Evolutionary conservation across 2,113 vertebrate genomes (phyloP).

Genomic region (Cynopterus brachyotis): DNA sequence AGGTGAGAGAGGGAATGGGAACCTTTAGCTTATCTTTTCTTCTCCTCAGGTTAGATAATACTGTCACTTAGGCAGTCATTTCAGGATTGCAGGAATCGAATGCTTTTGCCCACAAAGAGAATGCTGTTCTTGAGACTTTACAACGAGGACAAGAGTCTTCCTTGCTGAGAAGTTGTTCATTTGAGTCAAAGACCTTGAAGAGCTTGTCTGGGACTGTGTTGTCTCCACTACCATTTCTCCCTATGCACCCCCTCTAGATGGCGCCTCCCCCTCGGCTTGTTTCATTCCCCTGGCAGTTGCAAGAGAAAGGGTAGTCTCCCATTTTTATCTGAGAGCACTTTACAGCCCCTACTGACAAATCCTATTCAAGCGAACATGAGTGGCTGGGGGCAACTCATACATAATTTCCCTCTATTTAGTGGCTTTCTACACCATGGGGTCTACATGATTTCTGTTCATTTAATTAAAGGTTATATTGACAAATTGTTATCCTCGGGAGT

Average conservation of each 20-base stretch:
- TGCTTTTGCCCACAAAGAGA: not conserved
- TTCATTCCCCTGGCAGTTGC: not conserved
- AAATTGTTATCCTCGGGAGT: slow-evolving; percentile 69
- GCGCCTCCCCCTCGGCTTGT: not conserved
- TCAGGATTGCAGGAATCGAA: not conserved
- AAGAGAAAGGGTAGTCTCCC: not conserved
- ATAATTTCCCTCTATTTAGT: slow-evolving; percentile 74
- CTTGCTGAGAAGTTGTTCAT: not conserved
- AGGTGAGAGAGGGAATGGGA: not conserved
- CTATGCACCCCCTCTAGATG: not conserved
- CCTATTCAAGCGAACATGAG: slow-evolving; percentile 70
- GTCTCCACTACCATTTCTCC: not conserved
- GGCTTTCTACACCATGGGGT: slow-evolving; percentile 65
- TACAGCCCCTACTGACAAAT: slow-evolving; percentile 59
- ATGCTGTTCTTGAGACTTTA: not conserved
- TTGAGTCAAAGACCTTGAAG: not conserved
- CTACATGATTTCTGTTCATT: slow-evolving; percentile 72
- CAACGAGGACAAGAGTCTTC: not conserved
- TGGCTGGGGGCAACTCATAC: slow-evolving; percentile 68
- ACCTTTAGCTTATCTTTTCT: not conserved
- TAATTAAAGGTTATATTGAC: slow-evolving; percentile 71
- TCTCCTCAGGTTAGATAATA: not conserved
- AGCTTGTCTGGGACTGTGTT: not conserved
- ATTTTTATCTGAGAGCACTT: slow-evolving; percentile 48
- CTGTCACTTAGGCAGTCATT: not conserved